Evolutionary conservation across 35 echinoderm and acorn worm species (phyloP), one percentile per base, ranked within the genome.

Genomic region (Hemicentrotus pulcherrimus): DNA sequence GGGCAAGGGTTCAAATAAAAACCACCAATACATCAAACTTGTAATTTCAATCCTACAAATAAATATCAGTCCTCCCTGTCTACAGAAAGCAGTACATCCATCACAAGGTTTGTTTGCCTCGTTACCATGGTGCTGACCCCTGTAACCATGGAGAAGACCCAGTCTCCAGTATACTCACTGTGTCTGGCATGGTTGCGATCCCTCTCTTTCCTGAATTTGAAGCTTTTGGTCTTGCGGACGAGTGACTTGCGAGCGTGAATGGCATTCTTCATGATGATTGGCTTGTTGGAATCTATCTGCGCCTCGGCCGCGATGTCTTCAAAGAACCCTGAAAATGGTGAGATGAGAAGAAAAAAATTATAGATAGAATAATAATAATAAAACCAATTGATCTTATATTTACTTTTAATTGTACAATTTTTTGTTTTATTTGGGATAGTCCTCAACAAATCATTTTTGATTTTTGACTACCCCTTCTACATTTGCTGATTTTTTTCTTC

Each of bases 181-280:
- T 99, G 98, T 59, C 98, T 95, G 24, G 86, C 86, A 28, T 91
- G 58, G 22, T 95, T 96, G 50, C 95, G 95, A 88, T 98, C 97
- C 6, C 98, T 94, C 47, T 99, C 96, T n/a, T 96, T 98, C 88
- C 97, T 96, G 47, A 97, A 95, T 91, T 99, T 99, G 95, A 99
- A 99, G 95, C 98, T 99, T 94, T 97, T 99, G 5, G 98, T 99
- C 93, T 99, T 99, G 16, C 98, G 95, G 19, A 99, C 94, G 65
- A 99, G 96, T 4, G 98, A 99, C 86, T 99, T 99, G 15, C 98
- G 88, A 24, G 98, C 98, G 92, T 99, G 98, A 86, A 99, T 94
- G 11, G 98, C 98, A 87, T 99, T 99, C 95, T 99, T 99, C 98
- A 99, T 99, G 71, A 99, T 99, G 48, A 99, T 95, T 58, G 98